These are phyloP conservation scores for Allobates femoralis DNA, from an alignment of 2,797 vertebrate genomes.

Conservation along the genomic window DNA sequence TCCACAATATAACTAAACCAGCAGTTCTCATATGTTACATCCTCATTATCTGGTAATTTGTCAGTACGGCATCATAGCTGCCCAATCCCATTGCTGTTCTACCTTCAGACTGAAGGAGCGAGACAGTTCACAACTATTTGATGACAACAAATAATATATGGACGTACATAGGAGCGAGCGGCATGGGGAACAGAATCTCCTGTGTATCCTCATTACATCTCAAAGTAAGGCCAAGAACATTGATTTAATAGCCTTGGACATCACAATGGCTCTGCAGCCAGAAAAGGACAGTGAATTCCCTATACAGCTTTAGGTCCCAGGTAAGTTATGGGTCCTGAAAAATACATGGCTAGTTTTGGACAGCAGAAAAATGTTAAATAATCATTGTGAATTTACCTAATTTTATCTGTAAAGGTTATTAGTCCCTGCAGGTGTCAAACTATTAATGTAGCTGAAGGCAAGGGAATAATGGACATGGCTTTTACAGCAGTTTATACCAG, in stretches of 20 bases:
- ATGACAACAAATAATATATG: slow-evolving; percentile 24
- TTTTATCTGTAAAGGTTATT: no score
- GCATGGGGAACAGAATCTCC: neutral
- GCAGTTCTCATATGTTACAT: slow-evolving; percentile 45
- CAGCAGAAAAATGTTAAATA: no score
- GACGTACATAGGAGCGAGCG: neutral
- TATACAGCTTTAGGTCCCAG: neutral
- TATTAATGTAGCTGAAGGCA: no score
- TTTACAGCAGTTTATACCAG: no score
- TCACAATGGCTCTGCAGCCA: neutral
- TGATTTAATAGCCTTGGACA: neutral
- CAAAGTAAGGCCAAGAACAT: neutral
- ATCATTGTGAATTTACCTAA: no score
- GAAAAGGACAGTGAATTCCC: neutral
- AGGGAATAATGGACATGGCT: no score
- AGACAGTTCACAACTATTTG: slow-evolving; percentile 25
- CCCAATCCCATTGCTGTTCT: slow-evolving; percentile 38
- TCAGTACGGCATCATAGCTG: slow-evolving; percentile 43
- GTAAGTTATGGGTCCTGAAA: neutral
- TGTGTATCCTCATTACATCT: slow-evolving; percentile 1
- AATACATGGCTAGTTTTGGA: neutral
- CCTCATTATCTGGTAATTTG: slow-evolving; percentile 54
- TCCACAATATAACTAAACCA: slow-evolving; percentile 49
- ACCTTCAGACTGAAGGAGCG: slow-evolving; percentile 21
- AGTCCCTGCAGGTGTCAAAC: no score